These are phyloP conservation scores for Erpetoichthys calabaricus DNA, from an alignment of 2,797 vertebrate species.

Conservation along the genomic window DNA sequence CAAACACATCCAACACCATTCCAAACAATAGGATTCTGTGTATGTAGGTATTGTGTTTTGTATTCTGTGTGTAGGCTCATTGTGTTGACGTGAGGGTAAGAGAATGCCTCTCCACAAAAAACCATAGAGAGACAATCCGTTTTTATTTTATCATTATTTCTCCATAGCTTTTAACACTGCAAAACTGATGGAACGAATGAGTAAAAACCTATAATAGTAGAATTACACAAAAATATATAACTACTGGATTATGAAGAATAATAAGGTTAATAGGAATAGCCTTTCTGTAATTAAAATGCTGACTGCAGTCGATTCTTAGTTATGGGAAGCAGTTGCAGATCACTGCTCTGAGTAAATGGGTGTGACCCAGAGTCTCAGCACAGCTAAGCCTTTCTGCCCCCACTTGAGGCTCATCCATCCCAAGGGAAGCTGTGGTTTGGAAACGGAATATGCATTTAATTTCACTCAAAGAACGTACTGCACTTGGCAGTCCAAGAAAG, in stretches of 20 bases:
- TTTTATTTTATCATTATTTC: too few species aligned
- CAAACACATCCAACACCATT: too few species aligned
- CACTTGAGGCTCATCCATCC: slow-evolving; percentile 51
- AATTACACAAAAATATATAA: too few species aligned
- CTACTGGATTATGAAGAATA: background rate
- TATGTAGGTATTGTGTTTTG: too few species aligned
- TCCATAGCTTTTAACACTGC: too few species aligned
- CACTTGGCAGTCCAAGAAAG: slow-evolving; percentile 61
- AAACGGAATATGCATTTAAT: slow-evolving; percentile 52
- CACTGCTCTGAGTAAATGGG: slow-evolving; percentile 42
- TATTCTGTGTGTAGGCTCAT: too few species aligned
- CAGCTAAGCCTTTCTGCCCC: slow-evolving; percentile 50
- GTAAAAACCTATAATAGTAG: too few species aligned
- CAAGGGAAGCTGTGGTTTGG: slow-evolving; percentile 66
- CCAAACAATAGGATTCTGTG: too few species aligned
- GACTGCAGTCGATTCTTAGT: slow-evolving; percentile 30
- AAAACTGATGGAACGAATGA: too few species aligned
- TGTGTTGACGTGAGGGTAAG: too few species aligned
- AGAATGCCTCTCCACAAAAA: too few species aligned
- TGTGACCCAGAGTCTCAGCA: slow-evolving; percentile 58
- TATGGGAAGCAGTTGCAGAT: slow-evolving; percentile 40
- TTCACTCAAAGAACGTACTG: slow-evolving; percentile 57
- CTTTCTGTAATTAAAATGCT: slow-evolving; percentile 31
- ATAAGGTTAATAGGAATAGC: slow-evolving; percentile 11
- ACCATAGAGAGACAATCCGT: too few species aligned